Evolutionary conservation across 2,113 vertebrate genomes (phyloP), one percentile per base, ranked within the genome.

Genomic region (Strigops habroptila): DNA sequence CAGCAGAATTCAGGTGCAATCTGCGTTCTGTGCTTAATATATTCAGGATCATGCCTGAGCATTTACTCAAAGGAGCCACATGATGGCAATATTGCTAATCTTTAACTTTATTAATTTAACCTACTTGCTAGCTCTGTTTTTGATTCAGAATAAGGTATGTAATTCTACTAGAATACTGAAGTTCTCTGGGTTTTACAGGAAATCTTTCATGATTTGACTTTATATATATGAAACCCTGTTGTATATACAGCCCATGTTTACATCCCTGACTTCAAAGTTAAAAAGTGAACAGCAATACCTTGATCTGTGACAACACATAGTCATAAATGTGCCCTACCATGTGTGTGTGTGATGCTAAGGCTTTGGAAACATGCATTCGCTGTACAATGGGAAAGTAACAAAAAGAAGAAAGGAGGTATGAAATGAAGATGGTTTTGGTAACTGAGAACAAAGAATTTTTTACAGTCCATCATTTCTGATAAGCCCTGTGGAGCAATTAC

Each of bases 81-180:
- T 62, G 96, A 96, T 96, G 95, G 96, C 95, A 97, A 96, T 91
- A 44, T 94, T 94, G 96, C 92, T 79, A 69, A 96, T 94, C 57
- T 89, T 96, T 91, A 84, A 92, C 39, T 95, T 57, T 5, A 33
- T 15, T 60, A 43, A 0, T 33, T 7, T 24, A 2, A 27, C 63
- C 48, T 39, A 30, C 59, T 86, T 22, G 15, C 70, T 69, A 6
- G 49, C 71, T 88, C 70, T 63, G 74, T 1, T 41, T 88, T 31
- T 22, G 22, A 24, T 53, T 86, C 86, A 7, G 18, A 37, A 1
- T 30, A 5, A 78, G 37, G 59, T 25, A 46, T 18, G 78, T 51
- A 71, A 37, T 35, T 89, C 81, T 76, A 14, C 44, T 27, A 21
- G 59, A 83, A 37, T 19, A 14, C 64, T 62, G 48, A 43, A 31